Evolutionary conservation across 2,797 vertebrate genomes (phyloP), one percentile per base, ranked within the genome.

Genomic region (Pipistrellus nathusii): DNA sequence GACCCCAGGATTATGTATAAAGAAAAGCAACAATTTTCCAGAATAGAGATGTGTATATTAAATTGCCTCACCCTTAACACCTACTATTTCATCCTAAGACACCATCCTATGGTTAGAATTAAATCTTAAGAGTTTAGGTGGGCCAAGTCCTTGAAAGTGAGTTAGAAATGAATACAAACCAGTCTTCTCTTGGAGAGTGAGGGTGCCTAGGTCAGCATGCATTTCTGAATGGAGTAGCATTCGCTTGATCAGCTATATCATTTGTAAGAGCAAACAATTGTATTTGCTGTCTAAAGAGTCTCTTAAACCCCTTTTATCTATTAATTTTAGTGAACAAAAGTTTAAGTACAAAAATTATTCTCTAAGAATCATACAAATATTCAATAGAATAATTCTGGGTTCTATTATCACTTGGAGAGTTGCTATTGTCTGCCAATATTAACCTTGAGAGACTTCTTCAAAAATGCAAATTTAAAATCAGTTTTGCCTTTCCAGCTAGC

Each of bases 401-500:
- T 77, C 8, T 17, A 21, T 13, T 81, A 46, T 53, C 69, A 44
- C 18, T 55, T 27, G 21, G 30, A 59, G 10, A 84, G 14, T 53
- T 83, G 48, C 73, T 11, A 73, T 30, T 14, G 5, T 35, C 25
- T 80, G 13, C 25, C 21, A 59, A 18, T 57, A 64, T 83, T 57
- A 73, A 3, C n/a, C 25, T 73, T 59, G 8, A 80, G 44, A 93
- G 14, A 57, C 4, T 35, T 86, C 71, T 44, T 44, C 27, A 72
- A 53, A 77, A 32, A 12, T 59, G 4, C 2, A 77, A 66, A 76
- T 84, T 76, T 71, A 48, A 85, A 87, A 64, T 30, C n/a, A 35
- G 9, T 48, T 77, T n/a, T 0, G 23, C 87, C 78, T 96, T 94
- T 93, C 80, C 94, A 88, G 55, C 32, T 85, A 91, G 35, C 17